Evolutionary conservation across 2,113 vertebrate species (phyloP).

Genomic region (Bos javanicus): DNA sequence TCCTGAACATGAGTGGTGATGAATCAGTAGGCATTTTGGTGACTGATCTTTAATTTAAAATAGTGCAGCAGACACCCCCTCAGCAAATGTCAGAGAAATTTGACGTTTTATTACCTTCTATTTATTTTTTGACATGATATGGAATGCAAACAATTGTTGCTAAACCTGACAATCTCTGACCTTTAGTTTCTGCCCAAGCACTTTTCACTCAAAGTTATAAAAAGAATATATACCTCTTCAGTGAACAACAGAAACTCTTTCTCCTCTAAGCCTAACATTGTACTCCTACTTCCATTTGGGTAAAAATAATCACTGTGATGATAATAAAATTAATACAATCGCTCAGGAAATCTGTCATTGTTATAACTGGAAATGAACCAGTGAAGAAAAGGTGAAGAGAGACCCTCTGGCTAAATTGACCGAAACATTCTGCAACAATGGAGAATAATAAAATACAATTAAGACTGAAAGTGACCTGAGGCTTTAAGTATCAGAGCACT

Average conservation of each 20-base stretch:
- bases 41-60: neutral
- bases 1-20: neutral
- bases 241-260: conserved; percentile 46
- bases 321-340: conserved; percentile 77
- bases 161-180: conserved; percentile 24
- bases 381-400: conserved; percentile 69
- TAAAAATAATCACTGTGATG: conserved; percentile 70
- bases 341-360: conserved; percentile 73
- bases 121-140: conserved; percentile 44
- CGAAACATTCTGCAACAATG: conserved; percentile 76
- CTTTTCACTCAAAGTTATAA: neutral
- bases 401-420: conserved; percentile 78
- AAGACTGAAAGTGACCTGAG: conserved; percentile 80
- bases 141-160: conserved; percentile 51
- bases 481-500: conserved; percentile 70
- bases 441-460: conserved; percentile 82
- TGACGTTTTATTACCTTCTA: conserved; percentile 50
- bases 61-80: neutral
- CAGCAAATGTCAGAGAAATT: conserved; percentile 52
- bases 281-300: neutral
- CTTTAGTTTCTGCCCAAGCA: conserved; percentile 14
- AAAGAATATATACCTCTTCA: neutral
- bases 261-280: conserved; percentile 17
- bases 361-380: conserved; percentile 76
- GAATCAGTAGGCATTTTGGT: neutral